phyloP scores from a whole-genome alignment of 2,888 invertebrate species.

The Silvanus unidentatus region DNA sequence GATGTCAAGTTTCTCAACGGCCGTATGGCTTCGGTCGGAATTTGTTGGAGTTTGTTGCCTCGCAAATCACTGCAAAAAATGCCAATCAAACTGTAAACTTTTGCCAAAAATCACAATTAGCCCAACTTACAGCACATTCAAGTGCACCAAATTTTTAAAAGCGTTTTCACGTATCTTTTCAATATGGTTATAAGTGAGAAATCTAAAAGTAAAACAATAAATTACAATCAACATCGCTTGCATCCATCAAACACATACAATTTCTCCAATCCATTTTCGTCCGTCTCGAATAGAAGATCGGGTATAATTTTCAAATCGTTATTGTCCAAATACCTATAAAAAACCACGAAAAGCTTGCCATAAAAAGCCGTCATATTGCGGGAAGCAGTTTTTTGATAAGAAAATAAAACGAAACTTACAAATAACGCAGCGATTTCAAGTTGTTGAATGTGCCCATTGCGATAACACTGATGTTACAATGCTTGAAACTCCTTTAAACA shows the following conservation, averaged over 20 bases:
- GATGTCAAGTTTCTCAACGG: slow-evolving; percentile 44
- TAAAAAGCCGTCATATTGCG: not conserved
- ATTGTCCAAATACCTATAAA: slow-evolving; percentile 47
- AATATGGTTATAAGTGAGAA: slow-evolving; percentile 29
- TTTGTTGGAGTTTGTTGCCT: slow-evolving; percentile 45
- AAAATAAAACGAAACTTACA: not conserved
- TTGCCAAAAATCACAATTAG: not conserved
- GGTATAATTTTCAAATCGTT: slow-evolving; percentile 44
- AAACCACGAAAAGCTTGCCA: slow-evolving; percentile 10
- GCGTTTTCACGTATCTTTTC: slow-evolving; percentile 20
- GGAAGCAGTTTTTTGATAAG: not conserved
- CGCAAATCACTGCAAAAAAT: slow-evolving; percentile 47
- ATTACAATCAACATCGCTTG: too few species aligned
- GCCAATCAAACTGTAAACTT: too few species aligned
- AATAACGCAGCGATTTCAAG: slow-evolving; percentile 26
- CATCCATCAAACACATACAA: too few species aligned
- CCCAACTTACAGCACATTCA: slow-evolving; percentile 28
- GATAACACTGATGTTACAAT: slow-evolving; percentile 44
- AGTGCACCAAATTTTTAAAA: slow-evolving; percentile 19
- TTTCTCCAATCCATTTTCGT: slow-evolving; percentile 37
- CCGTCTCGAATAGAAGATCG: slow-evolving; percentile 41
- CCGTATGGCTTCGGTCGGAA: slow-evolving; percentile 40
- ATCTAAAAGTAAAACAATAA: slow-evolving; percentile 19
- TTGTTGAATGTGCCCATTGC: slow-evolving; percentile 39
- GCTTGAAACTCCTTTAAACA: slow-evolving; percentile 43